A percentile compares a stretch with the other conserved stretches of the same genome.
These are phyloP conservation scores for Pangasius macronema DNA, from an alignment of 2,797 vertebrate species.

Conservation along the genomic window DNA sequence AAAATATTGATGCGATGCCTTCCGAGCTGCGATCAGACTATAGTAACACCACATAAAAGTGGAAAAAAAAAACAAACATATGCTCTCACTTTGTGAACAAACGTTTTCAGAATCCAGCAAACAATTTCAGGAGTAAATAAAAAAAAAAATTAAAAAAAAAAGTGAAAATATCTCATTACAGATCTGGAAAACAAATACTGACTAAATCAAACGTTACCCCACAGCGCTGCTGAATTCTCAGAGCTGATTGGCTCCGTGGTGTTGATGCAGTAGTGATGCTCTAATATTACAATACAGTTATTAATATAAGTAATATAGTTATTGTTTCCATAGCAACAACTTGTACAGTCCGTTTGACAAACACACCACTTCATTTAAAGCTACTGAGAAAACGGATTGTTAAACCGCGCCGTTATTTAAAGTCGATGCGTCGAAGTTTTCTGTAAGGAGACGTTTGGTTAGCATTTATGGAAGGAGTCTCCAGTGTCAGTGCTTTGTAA, in stretches of 20 bases:
- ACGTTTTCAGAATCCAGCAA: background rate
- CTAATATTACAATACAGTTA: too few species aligned
- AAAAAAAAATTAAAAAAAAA: background rate
- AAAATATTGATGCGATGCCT: slow-evolving; percentile 12
- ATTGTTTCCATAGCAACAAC: background rate
- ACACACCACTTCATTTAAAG: background rate
- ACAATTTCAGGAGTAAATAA: background rate
- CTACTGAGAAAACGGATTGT: background rate
- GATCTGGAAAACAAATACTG: background rate
- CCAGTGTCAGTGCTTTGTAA: background rate
- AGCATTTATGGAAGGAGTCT: background rate
- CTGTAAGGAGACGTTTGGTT: background rate
- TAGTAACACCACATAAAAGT: background rate
- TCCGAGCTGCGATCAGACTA: background rate
- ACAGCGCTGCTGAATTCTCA: background rate
- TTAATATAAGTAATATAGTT: too few species aligned
- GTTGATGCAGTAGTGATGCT: too few species aligned
- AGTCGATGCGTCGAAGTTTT: background rate
- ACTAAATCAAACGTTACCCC: background rate
- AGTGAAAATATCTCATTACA: background rate
- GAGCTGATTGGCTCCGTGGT: background rate
- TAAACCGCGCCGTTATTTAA: background rate
- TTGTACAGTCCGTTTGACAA: background rate
- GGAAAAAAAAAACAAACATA: background rate
- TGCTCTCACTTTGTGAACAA: background rate